Base-by-base conservation (phyloP, 2,888 invertebrate species). In the Ectropis crepuscularia region DNA sequence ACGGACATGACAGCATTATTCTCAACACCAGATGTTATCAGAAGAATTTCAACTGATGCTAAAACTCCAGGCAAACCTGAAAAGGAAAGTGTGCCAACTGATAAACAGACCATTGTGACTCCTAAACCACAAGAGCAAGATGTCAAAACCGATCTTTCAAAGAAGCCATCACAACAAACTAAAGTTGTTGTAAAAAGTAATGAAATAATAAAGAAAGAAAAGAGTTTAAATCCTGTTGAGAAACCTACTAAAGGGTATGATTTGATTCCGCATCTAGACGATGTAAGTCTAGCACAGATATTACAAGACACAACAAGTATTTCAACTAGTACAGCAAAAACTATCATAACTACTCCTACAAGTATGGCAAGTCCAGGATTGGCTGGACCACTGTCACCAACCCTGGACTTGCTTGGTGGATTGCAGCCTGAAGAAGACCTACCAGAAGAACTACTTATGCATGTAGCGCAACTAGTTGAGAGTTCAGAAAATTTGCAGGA, bases 21-120 rank as follows among this genome's bases (percentile, higher is more conserved):
- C 82, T 96, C 96, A 6, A 95, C 96, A 47, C 96, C 96, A 16
- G 96, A 96, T 90, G 96, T 96, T 58, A 96, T 96, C 63, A 92
- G 96, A 74, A 92, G 96, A 74, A 95, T 96, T 11, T 93, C 94
- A 58, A 90, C 93, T 48, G 93, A 93, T 59, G 83, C 80, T 49
- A 94, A 94, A 76, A 70, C 81, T 28, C 81, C 93, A 71, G 86
- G 86, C 6, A 94, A 94, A 78, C 75, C 88, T 71, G 93, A 93
- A 2, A 94, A 94, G 80, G 94, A 94, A 38, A 5, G 45, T 37
- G 16, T 71, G 12, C 59, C 65, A 6, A 60, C 47, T 66, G 84
- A 81, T 57, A 84, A 84, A 70, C 85, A 84, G 48, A 47, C 63
- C 37, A 65, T 47, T 36, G 59, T 7, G 57, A 58, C 67, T 45